Evolutionary conservation across 2,797 vertebrate genomes (phyloP).

Genomic region (Macroramphosus scolopax): DNA sequence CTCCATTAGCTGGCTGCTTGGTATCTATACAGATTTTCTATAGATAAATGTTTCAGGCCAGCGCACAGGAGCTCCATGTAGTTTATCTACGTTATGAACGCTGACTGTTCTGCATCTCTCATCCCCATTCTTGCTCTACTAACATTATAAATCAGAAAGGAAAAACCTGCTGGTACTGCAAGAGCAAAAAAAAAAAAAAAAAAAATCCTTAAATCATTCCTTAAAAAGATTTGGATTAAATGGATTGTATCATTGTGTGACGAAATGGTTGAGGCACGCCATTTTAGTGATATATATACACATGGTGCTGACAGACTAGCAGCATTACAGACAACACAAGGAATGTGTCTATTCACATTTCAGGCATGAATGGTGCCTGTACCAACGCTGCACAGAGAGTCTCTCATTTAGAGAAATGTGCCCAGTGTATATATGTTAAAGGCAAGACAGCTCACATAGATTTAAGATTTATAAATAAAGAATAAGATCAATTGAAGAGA

Average conservation of each 20-base stretch:
- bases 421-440: conserved; percentile 20
- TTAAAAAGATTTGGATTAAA: conserved; percentile 81
- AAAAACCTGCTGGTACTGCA: conserved; percentile 61
- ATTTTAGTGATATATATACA: conserved; percentile 76
- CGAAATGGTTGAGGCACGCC: conserved; percentile 71
- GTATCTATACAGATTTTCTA: conserved; percentile 67
- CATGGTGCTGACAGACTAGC: conserved; percentile 62
- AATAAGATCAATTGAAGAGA: conserved; percentile 24
- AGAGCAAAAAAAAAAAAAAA: conserved; percentile 38
- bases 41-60: conserved; percentile 78
- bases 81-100: conserved; percentile 78
- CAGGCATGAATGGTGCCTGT: conserved; percentile 55
- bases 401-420: conserved; percentile 22
- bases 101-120: conserved; percentile 78
- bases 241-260: conserved; percentile 82
- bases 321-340: conserved; percentile 60
- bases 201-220: conserved; percentile 79
- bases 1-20: conserved; percentile 64
- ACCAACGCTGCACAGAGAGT: conserved; percentile 29
- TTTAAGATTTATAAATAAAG: conserved; percentile 19
- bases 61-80: conserved; percentile 67
- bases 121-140: conserved; percentile 68
- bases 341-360: conserved; percentile 72
- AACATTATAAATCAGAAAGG: conserved; percentile 80
- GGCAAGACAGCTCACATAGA: conserved; percentile 23